Percentiles rank a stretch among this genome's conserved stretches.
Evolutionary conservation across 1,140 invertebrate genomes (phyloP).

Genomic region (Charaxes varanes): DNA sequence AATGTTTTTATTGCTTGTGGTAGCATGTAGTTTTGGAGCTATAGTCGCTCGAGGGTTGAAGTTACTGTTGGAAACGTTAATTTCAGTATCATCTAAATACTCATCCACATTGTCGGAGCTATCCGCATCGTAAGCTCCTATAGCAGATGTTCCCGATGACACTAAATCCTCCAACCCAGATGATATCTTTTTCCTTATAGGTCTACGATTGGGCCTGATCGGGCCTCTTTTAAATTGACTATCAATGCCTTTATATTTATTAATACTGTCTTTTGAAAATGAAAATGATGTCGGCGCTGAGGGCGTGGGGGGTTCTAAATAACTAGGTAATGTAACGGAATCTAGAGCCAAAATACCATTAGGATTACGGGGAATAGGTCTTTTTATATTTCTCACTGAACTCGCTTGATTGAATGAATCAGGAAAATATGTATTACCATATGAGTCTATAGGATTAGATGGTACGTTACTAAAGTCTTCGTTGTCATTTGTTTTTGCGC

Average conservation of each 20-base stretch:
- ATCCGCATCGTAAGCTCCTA: constrained; percentile 43
- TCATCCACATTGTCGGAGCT: constrained; percentile 40
- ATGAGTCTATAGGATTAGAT: constrained; percentile 49
- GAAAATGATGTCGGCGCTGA: constrained; percentile 41
- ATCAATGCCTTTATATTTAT: constrained; percentile 44
- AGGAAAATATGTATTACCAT: constrained; percentile 55
- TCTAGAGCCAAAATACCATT: constrained; percentile 30
- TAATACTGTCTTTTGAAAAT: constrained; percentile 42
- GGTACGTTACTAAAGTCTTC: constrained; percentile 37
- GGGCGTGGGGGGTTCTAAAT: constrained; percentile 65
- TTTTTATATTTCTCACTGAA: constrained; percentile 54
- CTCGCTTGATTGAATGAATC: constrained; percentile 63
- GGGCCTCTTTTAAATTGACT: constrained; percentile 52
- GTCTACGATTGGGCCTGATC: constrained; percentile 47
- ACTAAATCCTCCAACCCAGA: constrained; percentile 52
- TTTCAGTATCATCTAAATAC: constrained; percentile 42
- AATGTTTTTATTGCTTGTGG: constrained; percentile 34
- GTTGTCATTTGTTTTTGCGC: constrained; percentile 38
- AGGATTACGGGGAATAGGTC: constrained; percentile 46
- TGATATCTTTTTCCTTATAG: constrained; percentile 63
- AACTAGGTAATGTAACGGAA: constrained; percentile 57
- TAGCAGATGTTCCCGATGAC: constrained; percentile 53
- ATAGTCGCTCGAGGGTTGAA: constrained; percentile 37
- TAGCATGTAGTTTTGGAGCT: constrained; percentile 44
- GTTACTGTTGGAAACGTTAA: constrained; percentile 30